Evolutionary conservation across 92 coral and sea anemone species (phyloP).

Genomic region (Plumapathes pennacea): DNA sequence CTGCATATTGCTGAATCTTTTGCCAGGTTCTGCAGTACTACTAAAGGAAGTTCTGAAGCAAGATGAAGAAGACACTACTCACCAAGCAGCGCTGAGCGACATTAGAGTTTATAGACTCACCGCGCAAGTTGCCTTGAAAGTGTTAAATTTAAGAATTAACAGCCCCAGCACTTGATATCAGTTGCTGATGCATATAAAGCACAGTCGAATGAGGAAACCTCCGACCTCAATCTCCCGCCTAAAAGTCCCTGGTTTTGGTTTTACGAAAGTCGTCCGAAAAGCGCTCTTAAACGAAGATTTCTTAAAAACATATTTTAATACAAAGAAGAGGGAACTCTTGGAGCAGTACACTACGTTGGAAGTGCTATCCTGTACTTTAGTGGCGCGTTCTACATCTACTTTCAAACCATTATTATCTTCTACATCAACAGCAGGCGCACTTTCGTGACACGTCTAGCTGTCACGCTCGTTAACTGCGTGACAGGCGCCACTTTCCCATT

Average conservation of each 20-base stretch:
- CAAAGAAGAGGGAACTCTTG: neutral
- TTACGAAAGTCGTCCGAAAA: too few relatives aligned
- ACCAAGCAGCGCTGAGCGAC: slow-evolving; percentile 78
- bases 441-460: slow-evolving; percentile 13
- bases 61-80: slow-evolving; percentile 44
- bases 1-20: slow-evolving; percentile 75
- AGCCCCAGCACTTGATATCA: slow-evolving; percentile 48
- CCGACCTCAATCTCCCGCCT: too few relatives aligned
- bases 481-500: slow-evolving; percentile 33
- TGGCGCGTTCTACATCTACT: slow-evolving; percentile 46
- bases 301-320: too few relatives aligned
- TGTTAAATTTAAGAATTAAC: slow-evolving; percentile 82
- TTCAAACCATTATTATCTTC: slow-evolving; percentile 42
- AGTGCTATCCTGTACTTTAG: slow-evolving; percentile 49
- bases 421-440: slow-evolving; percentile 27
- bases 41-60: slow-evolving; percentile 68
- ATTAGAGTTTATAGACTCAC: slow-evolving; percentile 83
- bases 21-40: slow-evolving; percentile 91
- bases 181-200: too few relatives aligned
- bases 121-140: slow-evolving; percentile 64
- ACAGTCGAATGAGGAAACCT: too few relatives aligned
- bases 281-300: too few relatives aligned
- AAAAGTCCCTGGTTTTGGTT: too few relatives aligned
- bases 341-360: slow-evolving; percentile 47
- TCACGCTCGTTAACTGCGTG: slow-evolving; percentile 12